These are phyloP conservation scores for Drosophila fungiperda DNA, from an alignment of 2,888 invertebrate species.

Conservation along the genomic window DNA sequence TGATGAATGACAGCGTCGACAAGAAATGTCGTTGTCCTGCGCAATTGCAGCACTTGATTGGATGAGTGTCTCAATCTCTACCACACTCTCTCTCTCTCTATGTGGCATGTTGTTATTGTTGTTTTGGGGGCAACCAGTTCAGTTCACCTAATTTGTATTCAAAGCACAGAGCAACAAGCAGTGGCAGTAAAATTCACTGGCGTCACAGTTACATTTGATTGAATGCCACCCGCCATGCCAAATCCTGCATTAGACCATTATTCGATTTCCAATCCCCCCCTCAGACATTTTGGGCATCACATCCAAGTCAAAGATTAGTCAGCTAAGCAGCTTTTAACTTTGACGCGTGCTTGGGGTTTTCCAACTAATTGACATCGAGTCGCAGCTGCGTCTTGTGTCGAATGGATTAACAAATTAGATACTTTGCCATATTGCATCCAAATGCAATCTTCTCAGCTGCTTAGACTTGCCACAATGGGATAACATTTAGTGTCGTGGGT, in stretches of 20 bases:
- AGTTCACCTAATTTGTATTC: conserved; percentile 77
- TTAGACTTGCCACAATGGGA: neutral
- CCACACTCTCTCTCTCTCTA: conserved; percentile 4
- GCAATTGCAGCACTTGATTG: conserved; percentile 52
- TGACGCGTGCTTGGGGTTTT: conserved; percentile 52
- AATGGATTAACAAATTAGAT: conserved; percentile 42
- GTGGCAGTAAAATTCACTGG: conserved; percentile 45
- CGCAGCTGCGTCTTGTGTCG: conserved; percentile 17
- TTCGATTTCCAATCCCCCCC: neutral
- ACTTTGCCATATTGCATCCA: conserved; percentile 10
- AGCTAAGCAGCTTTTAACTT: conserved; percentile 48
- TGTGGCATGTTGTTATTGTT: conserved; percentile 39
- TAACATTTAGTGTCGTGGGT: neutral
- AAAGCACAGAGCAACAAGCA: conserved; percentile 51
- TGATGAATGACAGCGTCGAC: conserved; percentile 62
- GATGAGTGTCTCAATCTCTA: conserved; percentile 63
- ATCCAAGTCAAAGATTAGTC: conserved; percentile 39
- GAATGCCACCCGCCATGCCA: conserved; percentile 58
- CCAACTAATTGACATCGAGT: conserved; percentile 49
- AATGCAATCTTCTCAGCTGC: conserved; percentile 10
- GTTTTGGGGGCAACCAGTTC: conserved; percentile 53
- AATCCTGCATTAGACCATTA: neutral
- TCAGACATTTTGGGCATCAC: neutral
- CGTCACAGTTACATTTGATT: conserved; percentile 71
- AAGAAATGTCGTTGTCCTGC: conserved; percentile 40